phyloP scores from a whole-genome alignment of 2,797 vertebrate genomes.

The Hydrophis major region DNA sequence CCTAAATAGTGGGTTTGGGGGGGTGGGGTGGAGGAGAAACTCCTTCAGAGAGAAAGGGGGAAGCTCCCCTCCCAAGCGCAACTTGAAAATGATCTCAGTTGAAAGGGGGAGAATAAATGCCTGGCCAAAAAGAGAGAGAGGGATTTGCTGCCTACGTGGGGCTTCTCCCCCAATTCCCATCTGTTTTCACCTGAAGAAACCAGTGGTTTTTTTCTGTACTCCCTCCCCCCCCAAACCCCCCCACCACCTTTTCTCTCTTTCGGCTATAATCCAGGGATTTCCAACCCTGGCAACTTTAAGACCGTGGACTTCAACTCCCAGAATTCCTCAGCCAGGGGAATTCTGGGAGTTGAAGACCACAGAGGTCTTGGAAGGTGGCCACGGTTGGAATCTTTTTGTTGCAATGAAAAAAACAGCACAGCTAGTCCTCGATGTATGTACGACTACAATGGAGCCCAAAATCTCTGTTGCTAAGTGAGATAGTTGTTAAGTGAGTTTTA shows the following conservation, averaged over 20 bases:
- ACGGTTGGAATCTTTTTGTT: neutral
- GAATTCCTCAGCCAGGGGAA: neutral
- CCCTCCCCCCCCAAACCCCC: neutral
- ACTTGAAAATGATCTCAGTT: constrained; percentile 89
- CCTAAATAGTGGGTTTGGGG: constrained; percentile 80
- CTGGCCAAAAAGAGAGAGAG: constrained; percentile 73
- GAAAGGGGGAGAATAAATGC: constrained; percentile 76
- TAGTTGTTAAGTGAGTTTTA: neutral
- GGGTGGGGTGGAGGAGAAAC: constrained; percentile 70
- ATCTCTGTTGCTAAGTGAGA: neutral
- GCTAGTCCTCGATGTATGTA: neutral
- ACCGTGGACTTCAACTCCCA: neutral
- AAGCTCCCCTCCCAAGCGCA: constrained; percentile 76
- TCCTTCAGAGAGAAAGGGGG: constrained; percentile 75
- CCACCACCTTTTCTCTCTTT: constrained; percentile 19
- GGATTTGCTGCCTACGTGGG: constrained; percentile 51
- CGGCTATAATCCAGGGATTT: neutral
- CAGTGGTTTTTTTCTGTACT: constrained; percentile 51
- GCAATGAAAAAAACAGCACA: constrained; percentile 15
- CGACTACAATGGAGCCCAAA: neutral
- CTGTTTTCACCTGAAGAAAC: constrained; percentile 47
- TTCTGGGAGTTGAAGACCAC: neutral
- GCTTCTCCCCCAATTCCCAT: constrained; percentile 58
- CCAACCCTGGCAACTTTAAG: neutral
- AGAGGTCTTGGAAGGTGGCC: neutral